phyloP scores from a whole-genome alignment of 2,797 vertebrate genomes.

The Pseudopleuronectes americanus region DNA sequence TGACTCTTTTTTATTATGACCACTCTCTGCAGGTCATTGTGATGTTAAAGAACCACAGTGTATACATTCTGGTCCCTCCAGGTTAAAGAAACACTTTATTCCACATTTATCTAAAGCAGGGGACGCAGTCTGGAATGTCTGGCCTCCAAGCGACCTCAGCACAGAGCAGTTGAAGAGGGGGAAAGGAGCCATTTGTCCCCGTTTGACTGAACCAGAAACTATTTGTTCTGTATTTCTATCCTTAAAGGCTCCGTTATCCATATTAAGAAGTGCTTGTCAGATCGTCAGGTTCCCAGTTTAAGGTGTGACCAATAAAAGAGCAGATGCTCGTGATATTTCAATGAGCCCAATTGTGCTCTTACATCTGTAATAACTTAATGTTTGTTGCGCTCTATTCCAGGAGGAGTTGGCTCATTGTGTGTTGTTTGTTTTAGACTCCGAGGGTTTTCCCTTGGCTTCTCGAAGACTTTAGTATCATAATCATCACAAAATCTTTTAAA shows the following conservation, averaged over 20 bases:
- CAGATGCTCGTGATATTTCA: conserved; percentile 2
- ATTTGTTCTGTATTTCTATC: conserved; percentile 3
- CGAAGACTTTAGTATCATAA: not conserved
- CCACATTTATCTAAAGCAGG: not conserved
- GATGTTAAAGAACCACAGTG: not conserved
- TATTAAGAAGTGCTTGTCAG: not conserved
- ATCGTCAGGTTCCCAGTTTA: not conserved
- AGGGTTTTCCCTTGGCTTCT: no score
- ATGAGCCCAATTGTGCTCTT: not conserved
- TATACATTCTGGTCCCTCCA: not conserved
- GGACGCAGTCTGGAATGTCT: not conserved
- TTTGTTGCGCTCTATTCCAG: not conserved
- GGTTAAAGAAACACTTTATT: not conserved
- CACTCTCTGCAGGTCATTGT: not conserved
- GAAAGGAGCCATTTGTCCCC: not conserved
- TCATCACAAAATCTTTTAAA: not conserved
- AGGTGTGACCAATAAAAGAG: not conserved
- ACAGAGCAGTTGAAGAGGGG: not conserved
- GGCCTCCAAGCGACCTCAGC: not conserved
- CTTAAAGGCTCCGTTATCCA: not conserved
- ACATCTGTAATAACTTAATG: not conserved
- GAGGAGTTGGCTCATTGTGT: not conserved
- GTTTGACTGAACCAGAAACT: not conserved
- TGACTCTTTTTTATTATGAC: not conserved
- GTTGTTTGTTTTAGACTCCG: no score